phyloP scores from a whole-genome alignment of 2,888 invertebrate species.

The Spodoptera picta region DNA sequence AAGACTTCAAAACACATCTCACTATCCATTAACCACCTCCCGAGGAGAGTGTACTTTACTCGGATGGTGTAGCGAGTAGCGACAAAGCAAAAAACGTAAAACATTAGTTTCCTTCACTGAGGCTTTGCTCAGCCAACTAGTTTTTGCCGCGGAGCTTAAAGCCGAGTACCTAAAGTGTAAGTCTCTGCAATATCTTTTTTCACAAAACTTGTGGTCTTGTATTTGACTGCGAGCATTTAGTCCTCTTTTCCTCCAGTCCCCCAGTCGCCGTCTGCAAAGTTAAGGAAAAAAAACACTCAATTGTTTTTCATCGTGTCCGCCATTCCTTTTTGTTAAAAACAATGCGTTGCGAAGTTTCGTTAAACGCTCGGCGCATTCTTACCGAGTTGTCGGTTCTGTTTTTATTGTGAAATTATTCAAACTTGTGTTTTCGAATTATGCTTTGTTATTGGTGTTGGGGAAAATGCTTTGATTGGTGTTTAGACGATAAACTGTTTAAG shows the following conservation, averaged over 20 bases:
- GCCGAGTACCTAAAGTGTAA: slow-evolving; percentile 1
- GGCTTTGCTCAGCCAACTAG: slow-evolving; percentile 6
- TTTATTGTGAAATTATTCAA: slow-evolving; percentile 33
- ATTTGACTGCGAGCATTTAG: slow-evolving; percentile 40
- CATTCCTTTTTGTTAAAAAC: slow-evolving; percentile 38
- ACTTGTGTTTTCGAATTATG: slow-evolving; percentile 14
- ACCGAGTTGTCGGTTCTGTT: slow-evolving; percentile 23
- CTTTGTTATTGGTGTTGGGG: background rate
- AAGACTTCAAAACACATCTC: background rate
- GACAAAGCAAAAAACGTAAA: slow-evolving; percentile 20
- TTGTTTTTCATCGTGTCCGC: slow-evolving; percentile 36
- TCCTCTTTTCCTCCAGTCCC: background rate
- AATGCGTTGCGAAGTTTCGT: slow-evolving; percentile 43
- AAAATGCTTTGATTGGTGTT: background rate
- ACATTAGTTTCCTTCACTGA: slow-evolving; percentile 25
- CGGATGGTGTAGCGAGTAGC: background rate
- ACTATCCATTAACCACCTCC: slow-evolving; percentile 15
- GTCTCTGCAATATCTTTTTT: slow-evolving; percentile 26
- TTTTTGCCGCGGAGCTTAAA: slow-evolving; percentile 25
- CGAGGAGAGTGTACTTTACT: slow-evolving; percentile 9
- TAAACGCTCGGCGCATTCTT: slow-evolving; percentile 33
- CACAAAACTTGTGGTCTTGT: slow-evolving; percentile 26
- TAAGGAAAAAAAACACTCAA: slow-evolving; percentile 29
- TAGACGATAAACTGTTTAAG: no score
- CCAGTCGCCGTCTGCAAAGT: slow-evolving; percentile 38